Percentiles rank a stretch among this genome's conserved stretches.
Conservation (phyloP, 2,113 vertebrate species). For the Pyrgilauda ruficollis region DNA sequence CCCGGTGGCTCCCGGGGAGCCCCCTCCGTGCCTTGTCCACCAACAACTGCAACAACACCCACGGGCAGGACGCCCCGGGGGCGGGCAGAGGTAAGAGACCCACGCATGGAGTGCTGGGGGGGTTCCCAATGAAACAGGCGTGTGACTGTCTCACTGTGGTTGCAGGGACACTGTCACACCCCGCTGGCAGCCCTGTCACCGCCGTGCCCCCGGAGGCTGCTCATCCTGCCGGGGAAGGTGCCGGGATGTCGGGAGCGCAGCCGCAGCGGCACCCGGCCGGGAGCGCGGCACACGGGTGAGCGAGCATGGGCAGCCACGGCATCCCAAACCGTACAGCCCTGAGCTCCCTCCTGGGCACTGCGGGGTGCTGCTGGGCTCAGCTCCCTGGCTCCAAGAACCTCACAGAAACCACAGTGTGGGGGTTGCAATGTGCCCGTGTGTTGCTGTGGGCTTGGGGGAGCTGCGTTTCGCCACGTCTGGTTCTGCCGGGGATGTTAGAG, state of each 20-base stretch:
- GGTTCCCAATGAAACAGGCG: not conserved
- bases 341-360: not conserved
- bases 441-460: not conserved
- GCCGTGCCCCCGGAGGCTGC: not conserved
- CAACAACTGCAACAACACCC: conserved; percentile 37
- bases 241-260: rapidly evolving
- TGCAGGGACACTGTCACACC: not conserved
- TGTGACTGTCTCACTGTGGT: not conserved
- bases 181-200: not conserved
- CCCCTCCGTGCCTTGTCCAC: conserved; percentile 25
- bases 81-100: not conserved
- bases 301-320: rapidly evolving
- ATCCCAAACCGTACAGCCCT: rapidly evolving
- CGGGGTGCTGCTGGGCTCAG: not conserved
- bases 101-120: rapidly evolving
- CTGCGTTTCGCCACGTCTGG: rapidly evolving
- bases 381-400: not conserved
- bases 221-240: not conserved
- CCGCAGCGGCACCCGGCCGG: rapidly evolving
- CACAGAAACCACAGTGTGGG: rapidly evolving
- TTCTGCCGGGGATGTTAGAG: rapidly evolving
- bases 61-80: not conserved
- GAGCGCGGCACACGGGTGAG: not conserved
- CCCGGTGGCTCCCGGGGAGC: not conserved
- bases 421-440: rapidly evolving